phyloP scores from a whole-genome alignment of 2,888 invertebrate genomes.

The Branchellion lobata region DNA sequence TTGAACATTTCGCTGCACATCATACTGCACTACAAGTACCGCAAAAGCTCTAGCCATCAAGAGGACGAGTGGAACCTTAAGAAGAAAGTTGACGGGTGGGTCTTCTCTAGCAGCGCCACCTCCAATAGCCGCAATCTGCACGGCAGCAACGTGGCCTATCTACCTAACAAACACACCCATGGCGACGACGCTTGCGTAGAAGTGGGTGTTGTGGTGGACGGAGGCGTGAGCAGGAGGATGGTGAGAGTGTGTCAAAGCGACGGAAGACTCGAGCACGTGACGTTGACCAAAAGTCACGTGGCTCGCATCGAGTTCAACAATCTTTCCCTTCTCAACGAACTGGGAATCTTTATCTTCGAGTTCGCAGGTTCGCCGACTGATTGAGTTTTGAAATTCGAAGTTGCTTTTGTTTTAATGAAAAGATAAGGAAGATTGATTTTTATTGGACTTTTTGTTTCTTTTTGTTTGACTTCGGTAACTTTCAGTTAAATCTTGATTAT shows the following conservation, averaged over 20 bases:
- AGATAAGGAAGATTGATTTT: not conserved
- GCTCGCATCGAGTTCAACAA: conserved; percentile 46
- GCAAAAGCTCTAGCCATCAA: not conserved
- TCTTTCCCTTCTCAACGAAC: conserved; percentile 34
- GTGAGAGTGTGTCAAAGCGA: conserved; percentile 46
- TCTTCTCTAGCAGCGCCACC: not conserved
- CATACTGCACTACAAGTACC: conserved; percentile 36
- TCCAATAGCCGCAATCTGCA: not conserved
- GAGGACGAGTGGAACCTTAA: conserved; percentile 3
- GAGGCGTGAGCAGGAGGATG: conserved; percentile 37
- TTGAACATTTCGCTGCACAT: conserved; percentile 47
- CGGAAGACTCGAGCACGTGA: conserved; percentile 36
- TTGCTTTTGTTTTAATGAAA: not conserved
- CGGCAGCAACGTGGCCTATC: not conserved
- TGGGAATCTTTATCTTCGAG: conserved; percentile 48
- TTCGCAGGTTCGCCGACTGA: conserved; percentile 44
- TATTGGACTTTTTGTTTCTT: not conserved
- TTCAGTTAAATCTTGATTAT: not conserved
- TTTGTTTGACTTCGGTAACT: not conserved
- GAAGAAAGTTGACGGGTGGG: not conserved
- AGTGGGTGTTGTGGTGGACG: conserved; percentile 46
- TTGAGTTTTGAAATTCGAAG: not conserved
- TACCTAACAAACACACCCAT: no score
- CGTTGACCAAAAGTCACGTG: conserved; percentile 41
- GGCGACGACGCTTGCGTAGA: conserved; percentile 47